A percentile compares a stretch with the other conserved stretches of the same genome.
Conservation (phyloP, 1,140 invertebrate species). For the Cyphomyrmex costatus region DNA sequence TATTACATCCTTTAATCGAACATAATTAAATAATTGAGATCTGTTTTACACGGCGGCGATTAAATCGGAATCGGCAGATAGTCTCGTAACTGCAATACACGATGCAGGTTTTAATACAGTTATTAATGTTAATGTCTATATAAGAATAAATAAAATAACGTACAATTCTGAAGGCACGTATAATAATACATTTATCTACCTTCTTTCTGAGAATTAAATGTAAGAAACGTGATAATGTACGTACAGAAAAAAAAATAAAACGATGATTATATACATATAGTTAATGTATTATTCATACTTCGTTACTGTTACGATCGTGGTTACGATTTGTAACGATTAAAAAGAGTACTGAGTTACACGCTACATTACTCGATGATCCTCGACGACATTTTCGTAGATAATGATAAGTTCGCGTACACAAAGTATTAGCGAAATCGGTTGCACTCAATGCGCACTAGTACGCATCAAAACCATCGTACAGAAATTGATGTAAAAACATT, state of each 20-base stretch:
- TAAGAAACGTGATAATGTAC: background rate
- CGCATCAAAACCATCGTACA: too few species aligned
- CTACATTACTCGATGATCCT: background rate
- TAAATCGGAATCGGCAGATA: background rate
- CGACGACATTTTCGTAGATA: background rate
- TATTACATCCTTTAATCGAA: background rate
- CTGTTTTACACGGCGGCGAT: background rate
- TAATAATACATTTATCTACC: background rate
- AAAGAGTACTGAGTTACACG: background rate
- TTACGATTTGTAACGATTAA: background rate
- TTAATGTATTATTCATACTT: background rate
- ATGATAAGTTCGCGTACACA: background rate
- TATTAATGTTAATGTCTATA: slow-evolving; percentile 10
- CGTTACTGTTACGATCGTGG: background rate
- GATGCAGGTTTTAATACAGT: background rate
- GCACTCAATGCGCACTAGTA: too few species aligned
- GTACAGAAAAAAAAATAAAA: background rate
- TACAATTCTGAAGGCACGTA: background rate
- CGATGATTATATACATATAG: too few species aligned
- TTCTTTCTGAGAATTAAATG: background rate
- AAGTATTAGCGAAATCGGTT: too few species aligned
- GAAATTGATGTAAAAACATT: too few species aligned
- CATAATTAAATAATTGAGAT: slow-evolving; percentile 13
- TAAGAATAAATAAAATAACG: slow-evolving; percentile 8
- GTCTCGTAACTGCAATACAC: background rate